Evolutionary conservation across 2,797 vertebrate genomes (phyloP).

Genomic region (Takifugu rubripes): DNA sequence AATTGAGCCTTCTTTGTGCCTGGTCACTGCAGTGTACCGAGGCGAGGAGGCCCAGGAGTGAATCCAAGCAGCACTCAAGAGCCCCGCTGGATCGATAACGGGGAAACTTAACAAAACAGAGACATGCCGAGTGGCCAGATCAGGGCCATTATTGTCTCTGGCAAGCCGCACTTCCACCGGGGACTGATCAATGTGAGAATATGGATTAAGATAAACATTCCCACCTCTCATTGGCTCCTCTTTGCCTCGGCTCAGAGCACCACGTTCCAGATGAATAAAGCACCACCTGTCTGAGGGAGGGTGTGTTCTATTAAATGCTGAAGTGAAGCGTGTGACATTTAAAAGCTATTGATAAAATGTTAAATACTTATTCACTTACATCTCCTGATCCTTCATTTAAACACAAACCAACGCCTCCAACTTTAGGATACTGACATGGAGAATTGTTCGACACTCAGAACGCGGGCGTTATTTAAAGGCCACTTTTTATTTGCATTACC

Average conservation of each 20-base stretch:
- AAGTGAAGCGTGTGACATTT: conserved; percentile 4
- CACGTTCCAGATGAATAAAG: conserved; percentile 13
- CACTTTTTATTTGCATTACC: no score
- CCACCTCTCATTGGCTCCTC: conserved; percentile 32
- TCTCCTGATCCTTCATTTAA: no score
- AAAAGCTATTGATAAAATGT: neutral
- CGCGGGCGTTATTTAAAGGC: no score
- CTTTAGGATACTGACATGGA: no score
- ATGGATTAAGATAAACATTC: conserved; percentile 75
- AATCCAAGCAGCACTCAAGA: conserved; percentile 74
- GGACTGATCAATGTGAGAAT: conserved; percentile 75
- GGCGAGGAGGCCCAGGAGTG: conserved; percentile 60
- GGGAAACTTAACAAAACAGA: conserved; percentile 78
- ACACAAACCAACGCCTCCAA: no score
- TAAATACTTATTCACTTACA: no score
- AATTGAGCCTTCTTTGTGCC: conserved; percentile 79
- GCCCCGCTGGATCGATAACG: conserved; percentile 72
- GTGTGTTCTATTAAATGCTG: conserved; percentile 1
- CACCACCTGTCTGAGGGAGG: conserved; percentile 11
- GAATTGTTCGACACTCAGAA: no score
- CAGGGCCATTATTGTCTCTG: conserved; percentile 75
- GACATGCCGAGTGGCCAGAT: conserved; percentile 72
- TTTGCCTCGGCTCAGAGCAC: conserved; percentile 31
- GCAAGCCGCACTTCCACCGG: conserved; percentile 67
- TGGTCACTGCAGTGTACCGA: conserved; percentile 71